Evolutionary conservation across 2,888 invertebrate genomes (phyloP).

Genomic region (Steinernema scapterisci): DNA sequence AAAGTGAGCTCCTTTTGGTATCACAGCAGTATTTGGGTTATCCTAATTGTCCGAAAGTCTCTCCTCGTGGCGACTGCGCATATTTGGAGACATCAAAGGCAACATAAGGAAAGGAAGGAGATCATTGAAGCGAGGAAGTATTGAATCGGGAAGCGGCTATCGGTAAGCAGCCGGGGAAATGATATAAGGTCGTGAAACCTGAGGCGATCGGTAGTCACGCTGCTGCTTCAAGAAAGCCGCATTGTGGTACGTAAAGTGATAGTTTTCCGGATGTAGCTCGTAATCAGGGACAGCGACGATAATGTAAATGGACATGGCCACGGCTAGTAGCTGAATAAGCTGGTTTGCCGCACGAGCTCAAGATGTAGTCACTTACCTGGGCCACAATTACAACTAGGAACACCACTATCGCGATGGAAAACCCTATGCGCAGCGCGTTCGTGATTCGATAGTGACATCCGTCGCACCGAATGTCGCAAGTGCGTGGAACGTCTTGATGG

Average conservation of each 20-base stretch:
- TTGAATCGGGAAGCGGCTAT: neutral
- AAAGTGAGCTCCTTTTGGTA: too few species aligned
- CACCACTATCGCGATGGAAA: conserved; percentile 61
- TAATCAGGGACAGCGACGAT: neutral
- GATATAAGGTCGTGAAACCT: neutral
- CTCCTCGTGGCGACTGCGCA: too few species aligned
- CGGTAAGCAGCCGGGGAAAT: conserved; percentile 1
- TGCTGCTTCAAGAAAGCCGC: neutral
- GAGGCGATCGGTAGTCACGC: conserved; percentile 3
- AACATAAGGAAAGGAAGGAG: too few species aligned
- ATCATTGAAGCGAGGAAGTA: too few species aligned
- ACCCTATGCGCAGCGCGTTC: conserved; percentile 62
- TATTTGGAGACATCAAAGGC: too few species aligned
- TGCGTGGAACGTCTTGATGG: conserved; percentile 63
- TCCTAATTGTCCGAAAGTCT: too few species aligned
- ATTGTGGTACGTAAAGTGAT: neutral
- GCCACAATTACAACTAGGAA: conserved; percentile 58
- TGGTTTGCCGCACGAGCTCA: neutral
- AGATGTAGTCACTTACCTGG: conserved; percentile 38
- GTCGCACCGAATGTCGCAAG: conserved; percentile 66
- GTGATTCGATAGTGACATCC: conserved; percentile 65
- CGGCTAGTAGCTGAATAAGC: neutral
- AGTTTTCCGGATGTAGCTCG: conserved; percentile 9
- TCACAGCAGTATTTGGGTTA: too few species aligned
- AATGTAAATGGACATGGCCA: conserved; percentile 8